Conservation (phyloP, 2,113 vertebrate species). For the Odobenus rosmarus region DNA sequence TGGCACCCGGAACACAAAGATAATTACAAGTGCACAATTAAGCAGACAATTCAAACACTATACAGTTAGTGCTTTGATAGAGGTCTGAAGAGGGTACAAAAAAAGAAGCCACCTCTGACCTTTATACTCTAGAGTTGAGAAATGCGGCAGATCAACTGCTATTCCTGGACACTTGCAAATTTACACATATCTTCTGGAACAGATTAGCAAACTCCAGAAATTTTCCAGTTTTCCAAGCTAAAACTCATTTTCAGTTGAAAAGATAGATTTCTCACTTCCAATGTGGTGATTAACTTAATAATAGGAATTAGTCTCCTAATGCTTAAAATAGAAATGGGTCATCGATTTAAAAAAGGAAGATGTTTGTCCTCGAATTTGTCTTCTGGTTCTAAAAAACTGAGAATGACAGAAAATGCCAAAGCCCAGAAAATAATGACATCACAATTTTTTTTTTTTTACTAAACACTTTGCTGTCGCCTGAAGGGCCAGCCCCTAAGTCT, state of each 20-base stretch:
- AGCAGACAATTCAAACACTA: not conserved
- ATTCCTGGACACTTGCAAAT: not conserved
- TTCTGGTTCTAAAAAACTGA: conserved; percentile 50
- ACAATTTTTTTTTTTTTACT: not conserved
- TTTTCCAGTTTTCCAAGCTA: conserved; percentile 48
- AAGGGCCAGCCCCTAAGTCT: not conserved
- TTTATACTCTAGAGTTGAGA: not conserved
- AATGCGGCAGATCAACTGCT: not conserved
- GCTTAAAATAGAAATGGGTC: conserved; percentile 76
- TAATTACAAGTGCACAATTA: not conserved
- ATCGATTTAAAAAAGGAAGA: conserved; percentile 55
- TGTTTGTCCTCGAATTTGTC: conserved; percentile 63
- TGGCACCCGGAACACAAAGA: not conserved
- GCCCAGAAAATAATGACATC: not conserved
- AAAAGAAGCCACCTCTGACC: not conserved
- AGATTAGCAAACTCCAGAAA: not conserved
- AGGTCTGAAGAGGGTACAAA: accelerated
- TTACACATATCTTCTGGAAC: conserved; percentile 40
- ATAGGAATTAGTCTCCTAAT: conserved; percentile 69
- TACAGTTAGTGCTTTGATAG: accelerated
- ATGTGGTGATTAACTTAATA: conserved; percentile 75
- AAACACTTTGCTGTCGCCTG: not conserved
- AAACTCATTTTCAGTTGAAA: conserved; percentile 68
- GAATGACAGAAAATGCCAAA: conserved; percentile 60
- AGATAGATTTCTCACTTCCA: conserved; percentile 63